Evolutionary conservation across 2,888 invertebrate species (phyloP).

Genomic region (Leucoptera coffeella): DNA sequence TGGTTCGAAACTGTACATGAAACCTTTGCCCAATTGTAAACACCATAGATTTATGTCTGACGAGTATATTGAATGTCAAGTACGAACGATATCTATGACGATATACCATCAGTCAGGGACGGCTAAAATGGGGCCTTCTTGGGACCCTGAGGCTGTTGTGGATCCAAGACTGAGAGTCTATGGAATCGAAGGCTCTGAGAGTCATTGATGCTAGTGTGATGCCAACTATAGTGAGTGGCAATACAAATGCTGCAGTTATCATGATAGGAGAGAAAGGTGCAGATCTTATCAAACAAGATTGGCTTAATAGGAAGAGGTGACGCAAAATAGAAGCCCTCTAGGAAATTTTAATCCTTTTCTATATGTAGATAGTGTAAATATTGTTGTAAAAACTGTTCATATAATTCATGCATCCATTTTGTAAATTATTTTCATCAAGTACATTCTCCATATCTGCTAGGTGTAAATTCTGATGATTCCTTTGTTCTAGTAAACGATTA

Average conservation of each 20-base stretch:
- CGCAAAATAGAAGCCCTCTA: too few species aligned
- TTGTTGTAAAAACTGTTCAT: too few species aligned
- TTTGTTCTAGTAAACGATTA: too few species aligned
- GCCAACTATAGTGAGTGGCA: constrained; percentile 84
- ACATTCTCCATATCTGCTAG: too few species aligned
- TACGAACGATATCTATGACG: constrained; percentile 81
- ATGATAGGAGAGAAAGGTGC: constrained; percentile 89
- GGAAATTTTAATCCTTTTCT: too few species aligned
- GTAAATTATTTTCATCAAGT: too few species aligned
- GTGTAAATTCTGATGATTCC: too few species aligned
- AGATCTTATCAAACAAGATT: constrained; percentile 80
- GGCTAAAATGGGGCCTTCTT: constrained; percentile 79
- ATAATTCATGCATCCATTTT: too few species aligned
- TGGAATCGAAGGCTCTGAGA: constrained; percentile 69
- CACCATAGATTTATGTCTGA: constrained; percentile 68
- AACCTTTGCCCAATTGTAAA: constrained; percentile 73
- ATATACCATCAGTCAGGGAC: constrained; percentile 88
- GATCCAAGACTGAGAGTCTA: constrained; percentile 73
- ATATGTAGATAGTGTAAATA: too few species aligned
- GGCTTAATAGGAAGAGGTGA: too few species aligned
- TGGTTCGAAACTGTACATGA: constrained; percentile 67
- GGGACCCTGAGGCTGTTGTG: constrained; percentile 74
- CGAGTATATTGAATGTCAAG: constrained; percentile 81
- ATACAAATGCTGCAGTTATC: constrained; percentile 87
- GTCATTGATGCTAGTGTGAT: constrained; percentile 85